phyloP scores from a whole-genome alignment of 2,888 invertebrate genomes.

The Baccha elongata region DNA sequence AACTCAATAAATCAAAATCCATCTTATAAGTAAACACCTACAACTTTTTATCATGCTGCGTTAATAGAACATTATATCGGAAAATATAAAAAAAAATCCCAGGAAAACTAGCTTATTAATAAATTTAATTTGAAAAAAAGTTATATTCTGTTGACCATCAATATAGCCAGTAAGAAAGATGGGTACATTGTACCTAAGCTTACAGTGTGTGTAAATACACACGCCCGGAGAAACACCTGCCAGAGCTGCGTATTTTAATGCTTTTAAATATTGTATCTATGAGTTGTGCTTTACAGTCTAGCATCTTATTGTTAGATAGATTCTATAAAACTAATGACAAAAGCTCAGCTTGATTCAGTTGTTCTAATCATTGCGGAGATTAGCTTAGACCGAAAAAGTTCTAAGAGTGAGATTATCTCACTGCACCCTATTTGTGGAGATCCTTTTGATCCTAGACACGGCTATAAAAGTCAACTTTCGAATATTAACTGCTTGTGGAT shows the following conservation, averaged over 20 bases:
- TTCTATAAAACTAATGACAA: slow-evolving; percentile 66
- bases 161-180: too few species aligned
- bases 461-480: background rate
- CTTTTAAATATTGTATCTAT: background rate
- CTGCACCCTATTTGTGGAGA: background rate
- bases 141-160: too few species aligned
- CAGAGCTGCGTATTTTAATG: slow-evolving; percentile 11
- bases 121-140: too few species aligned
- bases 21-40: too few species aligned
- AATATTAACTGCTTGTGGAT: too few species aligned
- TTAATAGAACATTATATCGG: too few species aligned
- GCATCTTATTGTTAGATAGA: slow-evolving; percentile 11
- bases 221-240: slow-evolving; percentile 6
- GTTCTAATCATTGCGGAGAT: slow-evolving; percentile 57
- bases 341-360: slow-evolving; percentile 64
- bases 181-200: too few species aligned
- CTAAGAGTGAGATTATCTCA: slow-evolving; percentile 11
- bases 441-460: background rate
- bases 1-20: too few species aligned
- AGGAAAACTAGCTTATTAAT: too few species aligned
- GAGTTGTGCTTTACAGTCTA: slow-evolving; percentile 28
- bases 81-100: too few species aligned
- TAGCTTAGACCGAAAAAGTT: slow-evolving; percentile 37
- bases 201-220: too few species aligned
- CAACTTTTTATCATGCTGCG: too few species aligned